phyloP scores from a whole-genome alignment of 2,113 vertebrate species.

The Chrysemys picta region DNA sequence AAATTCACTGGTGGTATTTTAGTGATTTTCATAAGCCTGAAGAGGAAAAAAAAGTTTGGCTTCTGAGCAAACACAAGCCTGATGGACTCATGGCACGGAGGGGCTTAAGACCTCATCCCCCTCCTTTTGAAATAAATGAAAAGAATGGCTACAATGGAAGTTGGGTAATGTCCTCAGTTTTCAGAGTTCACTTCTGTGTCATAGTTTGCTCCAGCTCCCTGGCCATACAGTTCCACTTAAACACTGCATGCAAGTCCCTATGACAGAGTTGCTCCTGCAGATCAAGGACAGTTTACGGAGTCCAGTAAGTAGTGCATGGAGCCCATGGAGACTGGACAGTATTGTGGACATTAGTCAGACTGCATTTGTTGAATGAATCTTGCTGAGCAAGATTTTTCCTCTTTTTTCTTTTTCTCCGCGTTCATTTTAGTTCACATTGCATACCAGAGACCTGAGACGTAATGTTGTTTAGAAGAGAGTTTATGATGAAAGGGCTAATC shows the following conservation, averaged over 20 bases:
- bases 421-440: not conserved
- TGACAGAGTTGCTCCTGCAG: not conserved
- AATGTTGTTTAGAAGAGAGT: not conserved
- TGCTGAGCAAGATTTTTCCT: not conserved
- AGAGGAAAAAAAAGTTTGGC: fast-evolving
- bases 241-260: fast-evolving
- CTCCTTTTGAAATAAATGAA: not conserved
- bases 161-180: not conserved
- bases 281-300: not conserved
- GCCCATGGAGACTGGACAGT: no score
- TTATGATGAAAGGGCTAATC: not conserved
- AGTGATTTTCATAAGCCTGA: not conserved
- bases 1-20: not conserved
- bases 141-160: not conserved
- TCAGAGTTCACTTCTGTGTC: not conserved
- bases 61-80: not conserved
- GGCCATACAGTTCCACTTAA: not conserved
- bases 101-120: not conserved
- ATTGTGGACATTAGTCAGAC: not conserved
- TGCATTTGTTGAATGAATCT: not conserved
- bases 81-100: not conserved
- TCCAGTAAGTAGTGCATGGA: not conserved
- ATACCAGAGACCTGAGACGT: not conserved
- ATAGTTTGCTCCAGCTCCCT: not conserved
- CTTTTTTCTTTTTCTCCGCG: not conserved